Evolutionary conservation across 2,113 vertebrate genomes (phyloP).

Genomic region (Dicrurus megarhynchus): DNA sequence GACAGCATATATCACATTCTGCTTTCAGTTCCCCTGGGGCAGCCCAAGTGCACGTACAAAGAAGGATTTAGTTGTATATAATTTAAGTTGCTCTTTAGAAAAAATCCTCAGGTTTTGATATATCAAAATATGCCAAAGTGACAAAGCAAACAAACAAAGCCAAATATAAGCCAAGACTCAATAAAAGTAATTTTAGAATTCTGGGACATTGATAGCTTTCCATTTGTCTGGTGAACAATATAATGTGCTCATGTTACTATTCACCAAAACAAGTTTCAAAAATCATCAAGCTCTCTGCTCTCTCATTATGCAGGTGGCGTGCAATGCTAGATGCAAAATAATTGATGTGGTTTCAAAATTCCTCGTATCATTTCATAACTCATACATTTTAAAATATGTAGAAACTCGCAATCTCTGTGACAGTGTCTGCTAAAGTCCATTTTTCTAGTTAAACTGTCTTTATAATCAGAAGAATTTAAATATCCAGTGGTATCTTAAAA

Average conservation of each 20-base stretch:
- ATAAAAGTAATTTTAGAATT: not conserved
- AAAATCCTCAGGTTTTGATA: not conserved
- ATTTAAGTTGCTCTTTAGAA: not conserved
- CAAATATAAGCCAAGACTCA: not conserved
- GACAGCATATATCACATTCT: not conserved
- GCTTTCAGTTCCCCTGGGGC: not conserved
- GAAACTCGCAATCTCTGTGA: not conserved
- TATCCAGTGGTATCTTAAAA: not conserved
- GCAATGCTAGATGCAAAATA: constrained; percentile 33
- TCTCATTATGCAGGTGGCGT: constrained; percentile 31
- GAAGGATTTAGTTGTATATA: not conserved
- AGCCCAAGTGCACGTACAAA: not conserved
- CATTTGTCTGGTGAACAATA: not conserved
- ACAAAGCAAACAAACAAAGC: not conserved
- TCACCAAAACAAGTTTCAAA: not conserved
- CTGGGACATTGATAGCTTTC: not conserved
- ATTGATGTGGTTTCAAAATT: not conserved
- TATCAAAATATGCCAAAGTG: not conserved
- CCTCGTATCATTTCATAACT: not conserved
- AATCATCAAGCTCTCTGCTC: not conserved
- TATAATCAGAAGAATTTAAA: constrained; percentile 15
- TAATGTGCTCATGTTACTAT: not conserved
- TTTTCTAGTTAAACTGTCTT: not conserved
- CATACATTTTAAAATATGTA: not conserved
- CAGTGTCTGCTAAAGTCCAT: not conserved